These are phyloP conservation scores for Chouioia cunea DNA, from an alignment of 2,888 invertebrate species.

Conservation along the genomic window DNA sequence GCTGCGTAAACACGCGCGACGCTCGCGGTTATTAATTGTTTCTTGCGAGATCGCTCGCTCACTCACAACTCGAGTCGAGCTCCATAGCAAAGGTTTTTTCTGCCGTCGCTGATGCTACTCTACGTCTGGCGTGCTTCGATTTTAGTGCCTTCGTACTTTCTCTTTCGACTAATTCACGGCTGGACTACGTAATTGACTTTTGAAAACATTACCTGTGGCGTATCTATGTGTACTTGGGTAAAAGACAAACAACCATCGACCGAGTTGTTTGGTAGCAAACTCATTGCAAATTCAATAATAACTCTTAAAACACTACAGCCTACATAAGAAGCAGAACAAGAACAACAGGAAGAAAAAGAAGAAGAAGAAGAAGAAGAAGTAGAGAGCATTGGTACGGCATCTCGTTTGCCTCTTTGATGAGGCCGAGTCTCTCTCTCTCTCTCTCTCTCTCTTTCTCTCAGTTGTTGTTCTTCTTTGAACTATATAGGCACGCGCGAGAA, in stretches of 20 bases:
- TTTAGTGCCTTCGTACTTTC: background rate
- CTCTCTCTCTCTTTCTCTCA: constrained; percentile 5
- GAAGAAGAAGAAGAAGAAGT: constrained; percentile 29
- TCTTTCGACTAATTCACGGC: no score
- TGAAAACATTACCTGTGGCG: no score
- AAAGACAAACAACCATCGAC: no score
- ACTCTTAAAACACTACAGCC: no score
- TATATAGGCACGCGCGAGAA: constrained; percentile 48
- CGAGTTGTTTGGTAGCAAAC: no score
- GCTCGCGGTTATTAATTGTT: constrained; percentile 2
- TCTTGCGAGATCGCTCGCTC: background rate
- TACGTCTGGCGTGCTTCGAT: background rate
- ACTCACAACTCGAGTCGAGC: no score
- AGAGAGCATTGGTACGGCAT: constrained; percentile 48
- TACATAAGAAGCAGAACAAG: constrained; percentile 8
- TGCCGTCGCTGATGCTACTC: background rate
- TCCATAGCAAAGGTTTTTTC: constrained; percentile 16
- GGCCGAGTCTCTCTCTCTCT: constrained; percentile 7
- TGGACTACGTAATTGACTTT: no score
- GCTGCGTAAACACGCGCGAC: background rate
- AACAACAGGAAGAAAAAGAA: constrained; percentile 36
- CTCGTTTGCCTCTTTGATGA: constrained; percentile 24
- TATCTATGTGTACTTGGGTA: no score
- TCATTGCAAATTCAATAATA: no score
- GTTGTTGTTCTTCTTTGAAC: constrained; percentile 49